phyloP scores from a whole-genome alignment of 2,797 vertebrate genomes.

The Scomberomorus guttatus region DNA sequence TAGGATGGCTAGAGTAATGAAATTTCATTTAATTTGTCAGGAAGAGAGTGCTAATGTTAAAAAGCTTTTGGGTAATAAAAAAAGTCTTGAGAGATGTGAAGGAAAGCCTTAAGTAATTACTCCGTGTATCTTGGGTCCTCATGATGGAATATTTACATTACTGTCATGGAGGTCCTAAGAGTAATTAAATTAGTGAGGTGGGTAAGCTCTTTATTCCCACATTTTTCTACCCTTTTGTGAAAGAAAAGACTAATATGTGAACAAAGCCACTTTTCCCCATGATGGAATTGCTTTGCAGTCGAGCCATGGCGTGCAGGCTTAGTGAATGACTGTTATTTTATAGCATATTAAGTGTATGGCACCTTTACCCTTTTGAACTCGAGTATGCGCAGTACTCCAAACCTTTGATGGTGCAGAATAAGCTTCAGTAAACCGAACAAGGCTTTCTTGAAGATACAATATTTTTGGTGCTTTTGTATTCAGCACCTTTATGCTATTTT shows the following conservation, averaged over 20 bases:
- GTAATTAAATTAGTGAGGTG: slow-evolving; percentile 96
- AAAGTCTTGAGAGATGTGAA: slow-evolving; percentile 90
- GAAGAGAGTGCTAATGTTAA: slow-evolving; percentile 99
- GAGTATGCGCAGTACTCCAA: slow-evolving; percentile 46
- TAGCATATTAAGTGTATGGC: slow-evolving; percentile 71
- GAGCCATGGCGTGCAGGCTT: slow-evolving; percentile 59
- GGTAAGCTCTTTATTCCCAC: slow-evolving; percentile 91
- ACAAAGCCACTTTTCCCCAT: slow-evolving; percentile 82
- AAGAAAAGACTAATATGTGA: slow-evolving; percentile 81
- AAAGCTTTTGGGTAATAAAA: slow-evolving; percentile 95
- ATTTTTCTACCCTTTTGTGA: slow-evolving; percentile 80
- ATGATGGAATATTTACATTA: slow-evolving; percentile 99
- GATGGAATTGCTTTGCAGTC: slow-evolving; percentile 80
- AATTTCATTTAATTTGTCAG: slow-evolving; percentile 99
- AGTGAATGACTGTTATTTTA: slow-evolving; percentile 74
- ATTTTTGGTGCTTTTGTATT: slow-evolving; percentile 3
- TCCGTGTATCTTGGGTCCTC: slow-evolving; percentile 92
- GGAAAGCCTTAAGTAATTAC: slow-evolving; percentile 99
- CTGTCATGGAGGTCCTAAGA: slow-evolving; percentile 92
- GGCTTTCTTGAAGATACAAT: slow-evolving; percentile 8
- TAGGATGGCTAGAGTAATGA: slow-evolving; percentile 98
- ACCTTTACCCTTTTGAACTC: slow-evolving; percentile 73
- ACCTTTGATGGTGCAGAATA: slow-evolving; percentile 64
- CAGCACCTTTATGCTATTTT: slow-evolving; percentile 36
- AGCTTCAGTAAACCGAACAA: slow-evolving; percentile 48